Conservation (phyloP, 1,140 invertebrate species). For the Pseudomyrmex cubaensis region DNA sequence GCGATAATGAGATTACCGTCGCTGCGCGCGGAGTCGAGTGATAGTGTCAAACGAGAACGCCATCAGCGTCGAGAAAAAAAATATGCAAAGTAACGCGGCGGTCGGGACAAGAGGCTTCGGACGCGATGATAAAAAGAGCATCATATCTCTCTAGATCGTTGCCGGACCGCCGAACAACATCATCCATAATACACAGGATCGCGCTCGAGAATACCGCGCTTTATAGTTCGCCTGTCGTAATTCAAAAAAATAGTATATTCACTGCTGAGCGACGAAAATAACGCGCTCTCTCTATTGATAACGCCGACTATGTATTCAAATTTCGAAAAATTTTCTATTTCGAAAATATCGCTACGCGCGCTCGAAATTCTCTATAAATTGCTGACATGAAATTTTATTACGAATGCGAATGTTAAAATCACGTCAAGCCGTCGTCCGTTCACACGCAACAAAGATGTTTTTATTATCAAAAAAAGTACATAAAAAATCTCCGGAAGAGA, state of each 20-base stretch:
- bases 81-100: slow-evolving; percentile 29
- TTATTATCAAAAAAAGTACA: not conserved
- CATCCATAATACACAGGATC: slow-evolving; percentile 2
- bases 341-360: not conserved
- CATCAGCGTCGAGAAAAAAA: slow-evolving; percentile 5
- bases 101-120: not conserved
- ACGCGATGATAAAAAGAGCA: slow-evolving; percentile 12
- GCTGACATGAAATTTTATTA: slow-evolving; percentile 9
- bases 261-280: slow-evolving; percentile 10
- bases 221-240: not conserved
- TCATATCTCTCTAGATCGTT: not conserved
- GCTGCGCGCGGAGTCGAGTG: not conserved
- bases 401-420: not conserved
- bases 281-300: not conserved
- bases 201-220: not conserved
- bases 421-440: too few relatives aligned
- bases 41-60: slow-evolving; percentile 39
- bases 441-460: too few relatives aligned
- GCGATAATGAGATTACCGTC: slow-evolving; percentile 44
- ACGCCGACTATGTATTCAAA: not conserved
- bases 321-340: slow-evolving; percentile 1
- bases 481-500: not conserved
- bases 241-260: not conserved
- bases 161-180: not conserved
- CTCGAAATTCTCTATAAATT: not conserved